phyloP scores from a whole-genome alignment of 2,888 invertebrate species.

The Scrobipalpa costella region DNA sequence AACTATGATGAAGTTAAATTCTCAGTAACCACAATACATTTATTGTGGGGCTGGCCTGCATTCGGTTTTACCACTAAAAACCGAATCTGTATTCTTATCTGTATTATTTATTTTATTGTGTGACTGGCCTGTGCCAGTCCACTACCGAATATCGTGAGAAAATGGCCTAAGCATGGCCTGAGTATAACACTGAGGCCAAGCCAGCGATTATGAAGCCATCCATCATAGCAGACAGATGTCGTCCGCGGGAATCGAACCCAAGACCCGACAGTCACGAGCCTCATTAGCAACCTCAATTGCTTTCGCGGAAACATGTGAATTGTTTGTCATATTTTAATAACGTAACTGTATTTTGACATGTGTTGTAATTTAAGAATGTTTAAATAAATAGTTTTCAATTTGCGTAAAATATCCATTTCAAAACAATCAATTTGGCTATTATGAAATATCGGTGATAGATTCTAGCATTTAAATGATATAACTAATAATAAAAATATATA shows the following conservation, averaged over 20 bases:
- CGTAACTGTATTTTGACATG: background rate
- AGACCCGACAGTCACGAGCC: slow-evolving; percentile 11
- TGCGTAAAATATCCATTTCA: too few species aligned
- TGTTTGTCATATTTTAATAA: background rate
- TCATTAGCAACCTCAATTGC: slow-evolving; percentile 21
- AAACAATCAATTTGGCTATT: too few species aligned
- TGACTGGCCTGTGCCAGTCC: background rate
- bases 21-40: background rate
- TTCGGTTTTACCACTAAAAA: too few species aligned
- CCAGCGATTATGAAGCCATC: slow-evolving; percentile 8
- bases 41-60: too few species aligned
- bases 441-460: too few species aligned
- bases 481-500: too few species aligned
- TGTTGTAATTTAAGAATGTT: background rate
- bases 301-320: slow-evolving; percentile 11
- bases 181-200: background rate
- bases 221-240: slow-evolving; percentile 17
- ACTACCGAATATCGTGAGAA: slow-evolving; percentile 18
- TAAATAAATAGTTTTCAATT: too few species aligned
- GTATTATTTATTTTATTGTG: too few species aligned
- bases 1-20: background rate
- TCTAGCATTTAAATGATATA: too few species aligned
- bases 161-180: background rate
- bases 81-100: too few species aligned
- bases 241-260: slow-evolving; percentile 19